Evolutionary conservation across 1,140 invertebrate genomes (phyloP).

Genomic region (Trinorchestia longiramus): DNA sequence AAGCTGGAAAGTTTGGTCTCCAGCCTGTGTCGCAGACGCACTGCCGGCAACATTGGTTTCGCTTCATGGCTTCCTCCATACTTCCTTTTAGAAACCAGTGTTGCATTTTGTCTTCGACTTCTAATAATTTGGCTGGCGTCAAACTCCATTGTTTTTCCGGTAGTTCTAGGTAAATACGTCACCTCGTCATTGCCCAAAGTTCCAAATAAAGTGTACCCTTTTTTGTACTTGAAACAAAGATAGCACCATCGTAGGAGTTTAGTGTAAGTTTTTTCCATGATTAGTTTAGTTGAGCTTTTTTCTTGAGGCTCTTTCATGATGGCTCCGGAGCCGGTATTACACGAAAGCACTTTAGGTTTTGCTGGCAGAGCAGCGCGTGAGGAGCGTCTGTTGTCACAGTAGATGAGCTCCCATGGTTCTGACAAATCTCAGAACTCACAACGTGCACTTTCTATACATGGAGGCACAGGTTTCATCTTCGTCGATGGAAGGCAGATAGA

Average conservation of each 20-base stretch:
- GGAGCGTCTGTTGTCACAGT: background rate
- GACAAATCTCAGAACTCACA: background rate
- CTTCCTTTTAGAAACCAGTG: background rate
- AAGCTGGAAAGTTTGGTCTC: slow-evolving; percentile 25
- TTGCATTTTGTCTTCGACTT: background rate
- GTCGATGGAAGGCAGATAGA: background rate
- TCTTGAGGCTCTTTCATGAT: background rate
- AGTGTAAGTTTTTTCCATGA: background rate
- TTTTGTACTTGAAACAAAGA: slow-evolving; percentile 40
- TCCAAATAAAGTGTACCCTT: background rate
- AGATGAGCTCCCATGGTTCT: background rate
- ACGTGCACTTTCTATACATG: background rate
- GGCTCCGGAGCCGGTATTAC: background rate
- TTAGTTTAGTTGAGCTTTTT: background rate
- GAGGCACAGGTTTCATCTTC: background rate
- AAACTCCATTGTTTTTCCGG: background rate
- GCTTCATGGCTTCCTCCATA: background rate
- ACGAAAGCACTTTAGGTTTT: background rate
- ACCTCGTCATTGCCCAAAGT: background rate
- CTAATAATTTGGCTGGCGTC: background rate
- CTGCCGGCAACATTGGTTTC: background rate
- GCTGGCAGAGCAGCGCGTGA: background rate
- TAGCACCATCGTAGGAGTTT: slow-evolving; percentile 6
- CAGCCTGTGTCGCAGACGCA: background rate
- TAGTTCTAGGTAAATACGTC: background rate